A percentile compares a stretch with the other conserved stretches of the same genome.
These are phyloP conservation scores for Tromatobia lineatoria DNA, from an alignment of 2,888 invertebrate genomes.

Conservation along the genomic window DNA sequence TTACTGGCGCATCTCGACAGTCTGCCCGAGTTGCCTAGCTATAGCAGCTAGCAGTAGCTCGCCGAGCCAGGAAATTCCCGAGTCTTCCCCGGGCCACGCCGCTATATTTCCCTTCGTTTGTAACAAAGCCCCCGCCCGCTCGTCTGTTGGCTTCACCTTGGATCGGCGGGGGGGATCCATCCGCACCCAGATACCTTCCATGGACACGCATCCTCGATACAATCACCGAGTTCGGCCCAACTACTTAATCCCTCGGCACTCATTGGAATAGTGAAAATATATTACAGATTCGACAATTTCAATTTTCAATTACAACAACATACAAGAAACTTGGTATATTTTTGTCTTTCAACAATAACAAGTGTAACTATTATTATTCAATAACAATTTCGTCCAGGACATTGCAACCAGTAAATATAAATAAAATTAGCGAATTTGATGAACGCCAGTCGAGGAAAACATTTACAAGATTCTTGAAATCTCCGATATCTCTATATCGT, in stretches of 20 bases:
- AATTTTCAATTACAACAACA: too few relatives aligned
- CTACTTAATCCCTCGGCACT: background rate
- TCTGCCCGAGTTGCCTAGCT: conserved; percentile 46
- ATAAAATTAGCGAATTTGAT: background rate
- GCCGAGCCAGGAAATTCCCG: conserved; percentile 69
- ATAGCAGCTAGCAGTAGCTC: conserved; percentile 41
- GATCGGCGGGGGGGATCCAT: background rate
- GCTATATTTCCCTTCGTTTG: conserved; percentile 56
- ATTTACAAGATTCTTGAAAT: conserved; percentile 1
- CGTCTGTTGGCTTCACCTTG: conserved; percentile 11
- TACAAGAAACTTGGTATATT: too few relatives aligned
- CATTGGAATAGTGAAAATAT: too few relatives aligned
- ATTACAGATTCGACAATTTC: too few relatives aligned
- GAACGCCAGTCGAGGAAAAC: conserved; percentile 2
- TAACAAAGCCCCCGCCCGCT: conserved; percentile 49
- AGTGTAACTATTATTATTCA: too few relatives aligned
- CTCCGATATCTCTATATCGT: background rate
- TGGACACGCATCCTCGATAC: background rate
- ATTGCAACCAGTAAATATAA: background rate
- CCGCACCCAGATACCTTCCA: background rate
- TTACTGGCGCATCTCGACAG: conserved; percentile 70
- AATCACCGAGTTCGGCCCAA: conserved; percentile 10
- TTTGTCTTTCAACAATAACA: too few relatives aligned
- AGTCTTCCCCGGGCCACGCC: conserved; percentile 56
- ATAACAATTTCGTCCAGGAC: background rate